Percentiles rank a stretch among this genome's conserved stretches.
Conservation (phyloP, 1,140 invertebrate species). For the Cydia fagiglandana region DNA sequence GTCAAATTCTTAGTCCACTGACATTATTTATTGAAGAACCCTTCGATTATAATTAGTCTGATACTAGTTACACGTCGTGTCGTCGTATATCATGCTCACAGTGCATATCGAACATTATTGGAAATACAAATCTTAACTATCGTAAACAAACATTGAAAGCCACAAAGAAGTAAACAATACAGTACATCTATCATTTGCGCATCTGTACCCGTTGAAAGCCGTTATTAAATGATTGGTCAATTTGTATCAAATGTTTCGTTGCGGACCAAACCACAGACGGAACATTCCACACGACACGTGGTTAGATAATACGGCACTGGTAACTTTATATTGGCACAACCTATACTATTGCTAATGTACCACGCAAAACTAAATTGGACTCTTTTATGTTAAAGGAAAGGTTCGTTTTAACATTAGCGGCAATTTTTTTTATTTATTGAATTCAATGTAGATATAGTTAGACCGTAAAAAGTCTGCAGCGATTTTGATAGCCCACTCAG, state of each 20-base stretch:
- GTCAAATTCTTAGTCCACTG: too few species aligned
- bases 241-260: conserved; percentile 8
- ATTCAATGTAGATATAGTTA: too few species aligned
- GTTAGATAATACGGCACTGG: conserved; percentile 9
- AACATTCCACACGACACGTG: conserved; percentile 10
- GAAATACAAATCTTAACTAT: too few species aligned
- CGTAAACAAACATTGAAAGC: too few species aligned
- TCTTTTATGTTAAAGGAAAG: neutral
- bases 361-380: neutral
- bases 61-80: too few species aligned
- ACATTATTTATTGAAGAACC: too few species aligned
- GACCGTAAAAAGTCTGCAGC: too few species aligned
- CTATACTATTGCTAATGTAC: neutral
- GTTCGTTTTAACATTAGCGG: neutral
- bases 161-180: too few species aligned
- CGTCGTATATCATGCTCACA: too few species aligned
- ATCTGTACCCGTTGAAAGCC: neutral
- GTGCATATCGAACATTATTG: too few species aligned
- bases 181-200: neutral
- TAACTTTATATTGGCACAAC: neutral
- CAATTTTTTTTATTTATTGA: neutral
- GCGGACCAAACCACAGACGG: conserved; percentile 1
- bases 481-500: too few species aligned
- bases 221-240: neutral
- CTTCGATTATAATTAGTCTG: too few species aligned